Evolutionary conservation across 2,888 invertebrate species (phyloP).

Genomic region (Brachyopa scutellaris): DNA sequence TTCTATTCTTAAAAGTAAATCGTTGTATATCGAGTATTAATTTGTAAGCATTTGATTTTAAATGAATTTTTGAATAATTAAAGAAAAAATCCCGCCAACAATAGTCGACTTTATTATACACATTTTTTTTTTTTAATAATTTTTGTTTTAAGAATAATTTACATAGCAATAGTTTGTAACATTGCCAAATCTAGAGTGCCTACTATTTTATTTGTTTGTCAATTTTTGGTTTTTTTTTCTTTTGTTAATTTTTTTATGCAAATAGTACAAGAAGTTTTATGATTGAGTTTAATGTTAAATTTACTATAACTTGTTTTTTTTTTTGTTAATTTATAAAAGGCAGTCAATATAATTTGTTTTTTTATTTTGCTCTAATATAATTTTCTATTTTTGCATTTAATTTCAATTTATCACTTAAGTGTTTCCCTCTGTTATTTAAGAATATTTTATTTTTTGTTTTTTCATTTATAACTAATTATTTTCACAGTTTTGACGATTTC

Average conservation of each 20-base stretch:
- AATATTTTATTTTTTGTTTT: conserved; percentile 16
- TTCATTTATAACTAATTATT: conserved; percentile 66
- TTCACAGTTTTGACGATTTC: conserved; percentile 73
- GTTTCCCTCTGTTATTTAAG: conserved; percentile 67
- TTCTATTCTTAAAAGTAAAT: conserved; percentile 68
- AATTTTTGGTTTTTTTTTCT: not conserved
- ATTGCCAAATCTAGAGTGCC: conserved; percentile 65
- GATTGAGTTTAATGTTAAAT: conserved; percentile 63
- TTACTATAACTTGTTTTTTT: conserved; percentile 14
- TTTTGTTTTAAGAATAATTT: conserved; percentile 42
- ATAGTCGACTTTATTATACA: conserved; percentile 52
- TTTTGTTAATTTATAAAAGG: conserved; percentile 60
- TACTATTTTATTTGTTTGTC: conserved; percentile 15
- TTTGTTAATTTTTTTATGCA: conserved; percentile 33
- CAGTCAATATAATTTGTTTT: conserved; percentile 71
- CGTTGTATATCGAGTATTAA: conserved; percentile 68
- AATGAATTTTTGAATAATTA: not conserved
- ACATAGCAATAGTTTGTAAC: conserved; percentile 51
- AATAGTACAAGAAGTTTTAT: conserved; percentile 65
- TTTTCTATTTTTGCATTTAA: conserved; percentile 59
- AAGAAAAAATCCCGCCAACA: conserved; percentile 36
- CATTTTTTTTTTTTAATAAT: conserved; percentile 1
- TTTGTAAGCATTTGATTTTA: conserved; percentile 28
- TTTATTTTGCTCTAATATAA: conserved; percentile 54
- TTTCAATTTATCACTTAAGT: conserved; percentile 70